Base-by-base conservation (phyloP, 2,888 invertebrate genomes). In the Saturnia japonica region DNA sequence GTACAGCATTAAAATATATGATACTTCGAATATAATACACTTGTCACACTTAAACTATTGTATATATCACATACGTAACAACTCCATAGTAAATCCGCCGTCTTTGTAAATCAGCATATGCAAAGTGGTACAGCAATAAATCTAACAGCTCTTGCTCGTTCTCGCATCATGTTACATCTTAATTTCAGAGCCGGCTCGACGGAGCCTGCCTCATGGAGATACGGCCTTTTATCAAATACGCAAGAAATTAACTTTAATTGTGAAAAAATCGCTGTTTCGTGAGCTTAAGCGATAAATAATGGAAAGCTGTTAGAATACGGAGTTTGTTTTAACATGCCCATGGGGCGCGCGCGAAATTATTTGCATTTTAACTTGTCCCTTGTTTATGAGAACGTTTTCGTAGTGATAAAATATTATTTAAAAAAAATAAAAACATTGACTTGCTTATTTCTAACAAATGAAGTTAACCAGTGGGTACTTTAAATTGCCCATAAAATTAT, bases 111-210 rank as follows among this genome's bases (percentile, higher is more conserved):
- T 94, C 94, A 94, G 94, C 94, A 94, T 94, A 94, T 94, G 94
- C 94, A 94, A 94, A 94, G 94, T 94, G 94, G 94, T 93, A 93
- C 91, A 91, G 94, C 91, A 93, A 94, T 94, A 94, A 94, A 94
- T 94, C 94, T 94, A 91, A 89, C 88, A 85, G 94, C 89, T 93
- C 93, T 94, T 93, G 94, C 94, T 94, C 94, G 94, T 94, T 94
- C 94, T 93, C 94, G 94, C 94, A 94, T 94, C 94, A 94, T 94
- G 94, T 94, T 94, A 94, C 94, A 94, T 94, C 94, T 94, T 94
- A 94, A 94, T 94, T 94, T 94, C 93, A 92, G 91, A 90, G 89
- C 90, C 91, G 90, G 91, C 91, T 91, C 91, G 89, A 84, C 90
- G 91, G 91, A 91, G 93, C 91, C 91, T 90, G 93, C 90, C 85